Evolutionary conservation across 2,797 vertebrate genomes (phyloP), one percentile per base, ranked within the genome.

Genomic region (Melanotaenia parkinsoni): DNA sequence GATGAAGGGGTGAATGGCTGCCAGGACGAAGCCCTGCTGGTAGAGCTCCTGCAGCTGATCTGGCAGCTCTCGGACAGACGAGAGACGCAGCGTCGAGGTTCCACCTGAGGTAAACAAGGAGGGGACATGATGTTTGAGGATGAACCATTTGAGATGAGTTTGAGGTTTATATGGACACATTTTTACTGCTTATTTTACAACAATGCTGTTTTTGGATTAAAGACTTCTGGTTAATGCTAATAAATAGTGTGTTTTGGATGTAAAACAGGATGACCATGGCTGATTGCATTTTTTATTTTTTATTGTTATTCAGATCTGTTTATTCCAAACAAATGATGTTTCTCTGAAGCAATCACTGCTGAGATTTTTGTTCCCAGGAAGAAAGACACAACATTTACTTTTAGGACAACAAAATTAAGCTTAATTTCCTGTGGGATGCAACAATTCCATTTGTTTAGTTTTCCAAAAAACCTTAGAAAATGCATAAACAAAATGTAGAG

Each of bases 11-110:
- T 99, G 98, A 75, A 99, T 92, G 35, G 96, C 91, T 1, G 95
- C 96, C 93, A 99, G 94, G 0, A 95, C 57, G 67, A 97, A 99
- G 65, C 97, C 98, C 91, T 98, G 96, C 93, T 97, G 96, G 94
- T 99, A 99, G 51, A 97, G 94, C 67, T 98, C 98, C 91, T 96
- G 95, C 71, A 99, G 95, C 93, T 98, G 96, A 77, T 92, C 85
- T 0, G 98, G 97, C 81, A 99, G 94, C 93, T 99, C 96, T 35
- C 90, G 89, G 83, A 99, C 94, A 1, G 97, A 98, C 18, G 96
- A 94, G 64, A 99, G 95, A 32, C 95, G 95, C 89, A 97, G 94
- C 1, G 96, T 96, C 18, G 97, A 96, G 28, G 96, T 96, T 84
- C 95, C 92, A 85, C 96, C 96, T 91, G 93, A 70, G 28, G 38